Evolutionary conservation across 2,888 invertebrate species (phyloP).

Genomic region (Harpalus rubripes): DNA sequence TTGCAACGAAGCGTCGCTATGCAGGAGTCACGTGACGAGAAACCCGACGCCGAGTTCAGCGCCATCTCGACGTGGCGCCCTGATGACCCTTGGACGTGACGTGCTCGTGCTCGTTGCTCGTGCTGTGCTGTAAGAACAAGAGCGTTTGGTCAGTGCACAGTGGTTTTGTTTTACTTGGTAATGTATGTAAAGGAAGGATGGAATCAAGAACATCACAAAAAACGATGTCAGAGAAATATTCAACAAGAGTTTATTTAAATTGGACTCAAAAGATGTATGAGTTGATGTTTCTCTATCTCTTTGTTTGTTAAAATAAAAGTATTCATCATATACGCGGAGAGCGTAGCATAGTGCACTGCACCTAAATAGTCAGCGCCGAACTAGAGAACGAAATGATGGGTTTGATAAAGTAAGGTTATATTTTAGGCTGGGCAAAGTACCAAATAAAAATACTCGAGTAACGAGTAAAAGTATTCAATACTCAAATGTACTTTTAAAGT

Average conservation of each 20-base stretch:
- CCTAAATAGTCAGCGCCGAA: too few species aligned
- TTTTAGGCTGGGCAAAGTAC: too few species aligned
- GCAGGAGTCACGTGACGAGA: constrained; percentile 31
- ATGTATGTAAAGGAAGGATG: neutral
- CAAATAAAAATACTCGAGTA: too few species aligned
- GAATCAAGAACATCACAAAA: neutral
- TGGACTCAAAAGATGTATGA: neutral
- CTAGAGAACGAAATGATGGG: too few species aligned
- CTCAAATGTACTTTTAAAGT: too few species aligned
- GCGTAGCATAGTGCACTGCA: too few species aligned
- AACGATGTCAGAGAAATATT: neutral
- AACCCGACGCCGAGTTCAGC: constrained; percentile 19
- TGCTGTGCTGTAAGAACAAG: neutral
- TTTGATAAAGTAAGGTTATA: too few species aligned
- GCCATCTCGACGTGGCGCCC: constrained; percentile 1
- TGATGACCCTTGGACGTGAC: constrained; percentile 6
- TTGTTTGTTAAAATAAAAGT: too few species aligned
- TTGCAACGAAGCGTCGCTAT: neutral
- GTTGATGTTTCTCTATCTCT: neutral
- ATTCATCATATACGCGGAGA: too few species aligned
- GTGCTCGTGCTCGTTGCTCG: neutral
- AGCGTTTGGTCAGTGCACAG: constrained; percentile 9
- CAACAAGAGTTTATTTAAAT: constrained; percentile 1
- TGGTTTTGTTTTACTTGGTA: constrained; percentile 12
- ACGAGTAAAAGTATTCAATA: too few species aligned